These are phyloP conservation scores for Timema podura DNA, from an alignment of 2,888 invertebrate species.

Conservation along the genomic window DNA sequence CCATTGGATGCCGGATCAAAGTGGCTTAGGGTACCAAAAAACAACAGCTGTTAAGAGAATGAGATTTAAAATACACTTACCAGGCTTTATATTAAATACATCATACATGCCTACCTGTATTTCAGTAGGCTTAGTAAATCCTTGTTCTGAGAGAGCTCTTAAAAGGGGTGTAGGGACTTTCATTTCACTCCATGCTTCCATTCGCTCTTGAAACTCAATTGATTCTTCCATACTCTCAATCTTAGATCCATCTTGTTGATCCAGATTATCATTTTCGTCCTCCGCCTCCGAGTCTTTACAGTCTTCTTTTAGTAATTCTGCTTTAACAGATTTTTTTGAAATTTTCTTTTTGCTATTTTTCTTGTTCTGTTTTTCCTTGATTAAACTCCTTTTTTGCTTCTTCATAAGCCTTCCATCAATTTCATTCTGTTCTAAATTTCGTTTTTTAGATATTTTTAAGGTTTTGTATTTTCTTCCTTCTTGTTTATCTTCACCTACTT, in stretches of 20 bases:
- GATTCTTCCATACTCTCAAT: constrained; percentile 12
- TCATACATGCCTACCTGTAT: constrained; percentile 63
- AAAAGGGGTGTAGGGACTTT: constrained; percentile 67
- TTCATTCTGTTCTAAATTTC: not conserved
- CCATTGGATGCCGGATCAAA: too few relatives aligned
- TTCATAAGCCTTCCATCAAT: not conserved
- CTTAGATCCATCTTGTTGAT: constrained; percentile 20
- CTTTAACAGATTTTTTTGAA: constrained; percentile 31
- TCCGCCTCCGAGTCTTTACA: constrained; percentile 30
- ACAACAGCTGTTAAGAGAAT: too few relatives aligned
- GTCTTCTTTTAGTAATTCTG: constrained; percentile 25
- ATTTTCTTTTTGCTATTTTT: not conserved
- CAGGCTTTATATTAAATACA: not conserved
- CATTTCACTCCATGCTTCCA: constrained; percentile 61
- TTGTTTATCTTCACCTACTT: too few relatives aligned
- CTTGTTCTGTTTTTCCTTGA: constrained; percentile 12
- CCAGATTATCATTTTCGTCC: not conserved
- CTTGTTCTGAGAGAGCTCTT: constrained; percentile 67
- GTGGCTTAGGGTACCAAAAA: too few relatives aligned
- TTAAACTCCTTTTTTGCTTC: not conserved
- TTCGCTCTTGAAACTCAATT: constrained; percentile 46
- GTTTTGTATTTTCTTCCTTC: too few relatives aligned
- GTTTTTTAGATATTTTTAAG: too few relatives aligned
- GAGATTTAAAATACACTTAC: too few relatives aligned
- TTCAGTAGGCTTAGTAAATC: constrained; percentile 78